Evolutionary conservation across 2,113 vertebrate species (phyloP).

Genomic region (Cyprinus carpio): DNA sequence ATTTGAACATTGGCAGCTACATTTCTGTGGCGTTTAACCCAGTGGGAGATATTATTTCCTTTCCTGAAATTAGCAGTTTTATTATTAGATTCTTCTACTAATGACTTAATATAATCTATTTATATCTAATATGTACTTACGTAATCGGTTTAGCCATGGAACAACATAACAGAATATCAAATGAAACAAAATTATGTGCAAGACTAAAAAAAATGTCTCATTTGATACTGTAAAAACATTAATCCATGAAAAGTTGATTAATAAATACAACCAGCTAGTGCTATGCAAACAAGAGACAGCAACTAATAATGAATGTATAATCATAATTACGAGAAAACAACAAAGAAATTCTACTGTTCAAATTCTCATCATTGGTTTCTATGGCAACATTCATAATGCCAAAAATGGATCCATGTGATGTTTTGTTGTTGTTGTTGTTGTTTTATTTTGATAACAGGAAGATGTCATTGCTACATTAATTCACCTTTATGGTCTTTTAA

Average conservation of each 20-base stretch:
- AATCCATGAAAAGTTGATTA: background rate
- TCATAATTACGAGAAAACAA: background rate
- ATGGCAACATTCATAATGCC: background rate
- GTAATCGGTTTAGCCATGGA: background rate
- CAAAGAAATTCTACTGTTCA: background rate
- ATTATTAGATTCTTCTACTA: background rate
- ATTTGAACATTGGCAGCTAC: background rate
- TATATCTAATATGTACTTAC: background rate
- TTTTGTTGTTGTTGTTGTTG: background rate
- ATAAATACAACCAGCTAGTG: background rate
- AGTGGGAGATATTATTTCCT: background rate
- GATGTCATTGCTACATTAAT: background rate
- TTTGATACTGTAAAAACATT: background rate
- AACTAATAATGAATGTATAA: background rate
- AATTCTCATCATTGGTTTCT: background rate
- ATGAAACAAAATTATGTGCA: background rate
- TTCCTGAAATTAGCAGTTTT: background rate
- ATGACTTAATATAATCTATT: background rate
- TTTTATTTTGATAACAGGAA: background rate
- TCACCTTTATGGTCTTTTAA: background rate
- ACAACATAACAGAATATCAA: background rate
- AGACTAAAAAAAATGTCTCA: background rate
- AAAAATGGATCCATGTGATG: background rate
- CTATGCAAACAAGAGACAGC: background rate
- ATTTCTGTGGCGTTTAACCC: background rate